Evolutionary conservation across 2,888 invertebrate species (phyloP).

Genomic region (Drosophila vallismaia): DNA sequence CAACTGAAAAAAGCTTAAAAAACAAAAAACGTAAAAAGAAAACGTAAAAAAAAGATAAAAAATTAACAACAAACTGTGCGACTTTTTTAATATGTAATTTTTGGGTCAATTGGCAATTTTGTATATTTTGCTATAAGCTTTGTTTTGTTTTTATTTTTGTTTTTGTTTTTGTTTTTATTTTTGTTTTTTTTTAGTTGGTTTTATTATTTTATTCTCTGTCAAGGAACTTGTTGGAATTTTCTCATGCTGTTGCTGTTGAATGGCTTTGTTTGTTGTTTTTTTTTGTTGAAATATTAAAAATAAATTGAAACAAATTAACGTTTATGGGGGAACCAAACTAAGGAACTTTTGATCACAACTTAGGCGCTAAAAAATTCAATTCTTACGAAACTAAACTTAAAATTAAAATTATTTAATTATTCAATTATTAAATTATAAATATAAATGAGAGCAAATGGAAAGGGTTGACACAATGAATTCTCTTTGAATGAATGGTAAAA

Average conservation of each 20-base stretch:
- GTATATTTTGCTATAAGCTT: constrained; percentile 67
- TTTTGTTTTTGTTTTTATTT: no score
- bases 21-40: no score
- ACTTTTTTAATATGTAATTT: constrained; percentile 8
- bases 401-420: constrained; percentile 17
- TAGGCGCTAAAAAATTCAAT: constrained; percentile 63
- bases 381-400: constrained; percentile 50
- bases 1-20: constrained; percentile 14
- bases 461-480: constrained; percentile 79
- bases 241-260: constrained; percentile 51
- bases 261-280: constrained; percentile 57
- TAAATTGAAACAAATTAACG: constrained; percentile 57
- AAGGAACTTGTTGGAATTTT: constrained; percentile 74
- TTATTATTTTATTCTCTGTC: constrained; percentile 24
- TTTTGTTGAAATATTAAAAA: constrained; percentile 43
- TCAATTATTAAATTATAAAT: constrained; percentile 4
- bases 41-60: constrained; percentile 1
- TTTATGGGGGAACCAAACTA: constrained; percentile 81
- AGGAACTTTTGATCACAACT: constrained; percentile 82
- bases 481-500: constrained; percentile 48
- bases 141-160: background rate
- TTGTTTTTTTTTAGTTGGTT: constrained; percentile 6
- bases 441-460: constrained; percentile 32
- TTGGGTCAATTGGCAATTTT: constrained; percentile 36
- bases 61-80: constrained; percentile 36